Conservation (phyloP, 2,113 vertebrate species). For the Plotosus lineatus region DNA sequence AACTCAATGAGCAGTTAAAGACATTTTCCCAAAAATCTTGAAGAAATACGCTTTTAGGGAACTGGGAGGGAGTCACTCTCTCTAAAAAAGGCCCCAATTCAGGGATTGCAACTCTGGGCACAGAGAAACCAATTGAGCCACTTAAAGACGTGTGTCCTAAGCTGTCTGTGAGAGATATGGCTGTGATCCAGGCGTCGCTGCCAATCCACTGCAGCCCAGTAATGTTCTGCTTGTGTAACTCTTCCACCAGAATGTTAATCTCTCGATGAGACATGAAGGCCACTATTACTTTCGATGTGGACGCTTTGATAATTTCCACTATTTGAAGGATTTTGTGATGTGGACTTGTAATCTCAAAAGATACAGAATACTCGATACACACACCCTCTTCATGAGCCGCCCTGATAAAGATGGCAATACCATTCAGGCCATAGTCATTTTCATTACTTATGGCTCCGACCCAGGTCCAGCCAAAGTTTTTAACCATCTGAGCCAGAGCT, state of each 20-base stretch:
- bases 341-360: constrained; percentile 70
- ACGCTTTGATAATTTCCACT: constrained; percentile 61
- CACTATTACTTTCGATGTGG: constrained; percentile 72
- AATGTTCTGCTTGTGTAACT: constrained; percentile 67
- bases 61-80: constrained; percentile 66
- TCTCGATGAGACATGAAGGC: constrained; percentile 76
- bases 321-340: constrained; percentile 60
- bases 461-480: constrained; percentile 77
- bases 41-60: constrained; percentile 69
- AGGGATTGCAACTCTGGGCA: constrained; percentile 65
- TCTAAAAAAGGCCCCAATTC: constrained; percentile 68
- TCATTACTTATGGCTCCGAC: constrained; percentile 71
- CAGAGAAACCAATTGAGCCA: constrained; percentile 72
- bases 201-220: constrained; percentile 73
- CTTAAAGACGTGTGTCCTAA: constrained; percentile 68
- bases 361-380: constrained; percentile 72
- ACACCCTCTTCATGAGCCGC: constrained; percentile 69
- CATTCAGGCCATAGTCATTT: constrained; percentile 72
- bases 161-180: constrained; percentile 64
- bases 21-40: constrained; percentile 72
- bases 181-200: constrained; percentile 79
- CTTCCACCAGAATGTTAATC: constrained; percentile 67
- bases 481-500: constrained; percentile 72
- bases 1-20: constrained; percentile 68
- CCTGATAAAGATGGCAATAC: constrained; percentile 67